Evolutionary conservation across 2,888 invertebrate species (phyloP).

Genomic region (Eurytoma californica): DNA sequence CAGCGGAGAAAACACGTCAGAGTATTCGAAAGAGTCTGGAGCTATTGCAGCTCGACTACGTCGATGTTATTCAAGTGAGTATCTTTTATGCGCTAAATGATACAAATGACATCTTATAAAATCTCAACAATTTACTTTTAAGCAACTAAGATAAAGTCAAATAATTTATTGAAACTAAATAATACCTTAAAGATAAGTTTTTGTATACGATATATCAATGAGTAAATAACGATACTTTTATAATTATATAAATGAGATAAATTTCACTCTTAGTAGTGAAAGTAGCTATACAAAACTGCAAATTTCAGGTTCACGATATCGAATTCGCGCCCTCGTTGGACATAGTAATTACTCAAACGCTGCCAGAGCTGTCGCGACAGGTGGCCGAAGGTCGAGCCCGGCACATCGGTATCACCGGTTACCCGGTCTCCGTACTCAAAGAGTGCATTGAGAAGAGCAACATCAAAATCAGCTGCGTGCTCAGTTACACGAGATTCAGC

Average conservation of each 20-base stretch:
- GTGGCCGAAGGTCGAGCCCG: slow-evolving; percentile 84
- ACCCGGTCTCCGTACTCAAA: slow-evolving; percentile 86
- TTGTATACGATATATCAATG: too few species aligned
- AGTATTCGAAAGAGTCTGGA: slow-evolving; percentile 87
- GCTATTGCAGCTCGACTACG: slow-evolving; percentile 85
- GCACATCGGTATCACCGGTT: slow-evolving; percentile 91
- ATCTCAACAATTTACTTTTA: too few species aligned
- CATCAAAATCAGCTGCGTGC: slow-evolving; percentile 82
- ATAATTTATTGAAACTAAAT: not conserved
- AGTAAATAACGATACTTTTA: too few species aligned
- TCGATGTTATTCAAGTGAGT: slow-evolving; percentile 91
- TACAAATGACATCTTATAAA: not conserved
- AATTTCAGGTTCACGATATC: slow-evolving; percentile 89
- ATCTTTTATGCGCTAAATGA: not conserved
- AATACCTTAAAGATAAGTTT: not conserved
- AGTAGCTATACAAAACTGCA: too few species aligned
- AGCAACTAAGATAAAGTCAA: too few species aligned
- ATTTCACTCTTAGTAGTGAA: too few species aligned
- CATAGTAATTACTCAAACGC: slow-evolving; percentile 87
- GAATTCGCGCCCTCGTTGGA: slow-evolving; percentile 89
- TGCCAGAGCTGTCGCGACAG: slow-evolving; percentile 87
- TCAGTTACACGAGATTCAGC: slow-evolving; percentile 88
- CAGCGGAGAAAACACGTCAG: slow-evolving; percentile 82
- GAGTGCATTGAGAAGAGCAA: slow-evolving; percentile 82
- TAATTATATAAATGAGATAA: not conserved